Evolutionary conservation across 2,797 vertebrate species (phyloP).

Genomic region (Gephyroberyx darwinii): DNA sequence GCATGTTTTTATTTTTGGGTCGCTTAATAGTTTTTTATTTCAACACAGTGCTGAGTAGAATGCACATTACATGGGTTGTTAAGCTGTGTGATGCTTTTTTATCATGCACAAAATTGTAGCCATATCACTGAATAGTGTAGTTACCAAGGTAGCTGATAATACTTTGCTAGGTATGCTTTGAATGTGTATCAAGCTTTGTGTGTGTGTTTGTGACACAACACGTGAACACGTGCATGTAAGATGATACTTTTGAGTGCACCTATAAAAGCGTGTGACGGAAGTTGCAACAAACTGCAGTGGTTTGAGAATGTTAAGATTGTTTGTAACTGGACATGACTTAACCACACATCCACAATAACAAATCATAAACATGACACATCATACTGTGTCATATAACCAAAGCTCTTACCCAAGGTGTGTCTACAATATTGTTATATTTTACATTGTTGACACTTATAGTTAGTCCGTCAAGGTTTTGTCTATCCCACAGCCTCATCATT

Average conservation of each 20-base stretch:
- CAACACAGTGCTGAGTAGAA: conserved; percentile 36
- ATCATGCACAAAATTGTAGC: not conserved
- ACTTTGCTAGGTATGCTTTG: conserved; percentile 18
- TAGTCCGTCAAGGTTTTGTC: not conserved
- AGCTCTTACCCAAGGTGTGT: not conserved
- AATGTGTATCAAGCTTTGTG: conserved; percentile 14
- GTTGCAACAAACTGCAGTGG: not conserved
- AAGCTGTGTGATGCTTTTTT: conserved; percentile 15
- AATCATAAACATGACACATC: not conserved
- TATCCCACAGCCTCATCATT: not conserved
- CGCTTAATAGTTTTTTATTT: conserved; percentile 3
- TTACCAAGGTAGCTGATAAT: not conserved
- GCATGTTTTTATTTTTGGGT: conserved; percentile 66
- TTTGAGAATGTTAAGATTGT: conserved; percentile 11
- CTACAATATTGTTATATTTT: not conserved
- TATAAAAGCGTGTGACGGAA: not conserved
- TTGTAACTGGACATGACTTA: not conserved
- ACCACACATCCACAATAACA: not conserved
- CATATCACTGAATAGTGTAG: conserved; percentile 13
- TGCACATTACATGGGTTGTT: not conserved
- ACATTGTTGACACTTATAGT: not conserved
- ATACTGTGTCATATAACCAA: not conserved
- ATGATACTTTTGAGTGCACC: conserved; percentile 8
- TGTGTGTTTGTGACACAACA: conserved; percentile 27
- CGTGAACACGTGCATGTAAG: conserved; percentile 54